Evolutionary conservation across 2,888 invertebrate genomes (phyloP), one percentile per base, ranked within the genome.

Genomic region (Melanostoma scalare): DNA sequence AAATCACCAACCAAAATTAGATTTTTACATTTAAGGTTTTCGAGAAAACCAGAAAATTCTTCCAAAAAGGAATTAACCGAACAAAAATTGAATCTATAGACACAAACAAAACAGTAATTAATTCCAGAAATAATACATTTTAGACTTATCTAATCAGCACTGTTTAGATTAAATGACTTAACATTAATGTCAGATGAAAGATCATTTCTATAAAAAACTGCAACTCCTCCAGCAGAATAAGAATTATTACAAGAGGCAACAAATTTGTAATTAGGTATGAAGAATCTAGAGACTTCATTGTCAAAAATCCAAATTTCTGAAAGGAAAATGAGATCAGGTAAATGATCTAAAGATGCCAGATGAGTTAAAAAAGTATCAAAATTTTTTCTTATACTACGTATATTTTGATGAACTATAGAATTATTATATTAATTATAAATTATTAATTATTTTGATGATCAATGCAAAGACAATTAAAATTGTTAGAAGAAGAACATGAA

Each of bases 351-450:
- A 20, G 20, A 20, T 20, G 20, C 20, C 20, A 20, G 20, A 20
- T 20, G 20, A 20, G 20, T 20, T 20, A 20, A 10, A 71, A 60
- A 71, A 5, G 42, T 44, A 53, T 72, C 44, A 36, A 72, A 52
- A 53, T 72, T 60, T 42, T 31, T 53, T 53, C 71, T 3, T 20
- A 72, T 36, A 30, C 61, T 72, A 33, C 61, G 71, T 10, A 71
- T 63, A 48, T 61, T 72, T 63, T 72, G 63, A 50, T 72, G 72
- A 30, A 55, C n/a, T 6, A 46, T 38, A 38, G 71, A 71, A 36
- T n/a, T n/a, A n/a, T n/a, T n/a, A n/a, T n/a, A n/a, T n/a, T n/a
- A n/a, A n/a, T n/a, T n/a, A n/a, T n/a, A n/a, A n/a, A n/a, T n/a
- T n/a, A n/a, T n/a, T 4, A 52, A 65, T 35, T 58, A 20, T 46